phyloP scores from a whole-genome alignment of 1,140 invertebrate genomes.

The Apis dorsata region DNA sequence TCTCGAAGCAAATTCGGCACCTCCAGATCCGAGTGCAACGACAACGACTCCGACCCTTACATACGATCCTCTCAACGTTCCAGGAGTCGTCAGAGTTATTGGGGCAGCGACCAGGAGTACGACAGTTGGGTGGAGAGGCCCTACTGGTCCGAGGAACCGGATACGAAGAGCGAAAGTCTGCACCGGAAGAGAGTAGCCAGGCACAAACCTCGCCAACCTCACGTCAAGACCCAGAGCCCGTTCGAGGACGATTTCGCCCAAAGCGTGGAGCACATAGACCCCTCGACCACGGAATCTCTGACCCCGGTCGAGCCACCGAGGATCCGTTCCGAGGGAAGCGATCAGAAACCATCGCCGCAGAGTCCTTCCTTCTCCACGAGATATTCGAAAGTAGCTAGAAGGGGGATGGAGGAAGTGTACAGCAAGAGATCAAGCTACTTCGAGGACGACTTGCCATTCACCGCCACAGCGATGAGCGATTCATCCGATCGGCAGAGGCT shows the following conservation, averaged over 20 bases:
- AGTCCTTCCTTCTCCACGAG: conserved; percentile 67
- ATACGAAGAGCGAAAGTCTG: conserved; percentile 74
- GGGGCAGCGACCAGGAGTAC: conserved; percentile 78
- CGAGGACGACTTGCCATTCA: conserved; percentile 87
- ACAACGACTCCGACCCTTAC: conserved; percentile 77
- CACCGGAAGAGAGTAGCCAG: conserved; percentile 77
- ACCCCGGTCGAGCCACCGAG: conserved; percentile 70
- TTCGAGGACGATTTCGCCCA: conserved; percentile 87
- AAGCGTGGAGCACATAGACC: conserved; percentile 73
- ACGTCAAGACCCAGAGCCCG: conserved; percentile 79
- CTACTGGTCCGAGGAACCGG: conserved; percentile 76
- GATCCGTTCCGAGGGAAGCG: conserved; percentile 62
- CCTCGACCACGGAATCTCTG: conserved; percentile 29
- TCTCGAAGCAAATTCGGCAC: conserved; percentile 72
- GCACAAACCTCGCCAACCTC: conserved; percentile 68
- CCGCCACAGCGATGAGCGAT: conserved; percentile 76
- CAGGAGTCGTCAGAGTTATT: conserved; percentile 76
- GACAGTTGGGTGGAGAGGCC: conserved; percentile 75
- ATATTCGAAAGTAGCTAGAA: conserved; percentile 66
- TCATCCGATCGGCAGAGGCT: conserved; percentile 70
- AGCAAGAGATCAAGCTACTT: conserved; percentile 80
- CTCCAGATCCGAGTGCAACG: conserved; percentile 78
- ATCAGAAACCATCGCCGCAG: conserved; percentile 65
- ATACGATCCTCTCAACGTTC: conserved; percentile 73
- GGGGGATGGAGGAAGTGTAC: conserved; percentile 37